Evolutionary conservation across 2,888 invertebrate genomes (phyloP).

Genomic region (Polydrusus cervinus): DNA sequence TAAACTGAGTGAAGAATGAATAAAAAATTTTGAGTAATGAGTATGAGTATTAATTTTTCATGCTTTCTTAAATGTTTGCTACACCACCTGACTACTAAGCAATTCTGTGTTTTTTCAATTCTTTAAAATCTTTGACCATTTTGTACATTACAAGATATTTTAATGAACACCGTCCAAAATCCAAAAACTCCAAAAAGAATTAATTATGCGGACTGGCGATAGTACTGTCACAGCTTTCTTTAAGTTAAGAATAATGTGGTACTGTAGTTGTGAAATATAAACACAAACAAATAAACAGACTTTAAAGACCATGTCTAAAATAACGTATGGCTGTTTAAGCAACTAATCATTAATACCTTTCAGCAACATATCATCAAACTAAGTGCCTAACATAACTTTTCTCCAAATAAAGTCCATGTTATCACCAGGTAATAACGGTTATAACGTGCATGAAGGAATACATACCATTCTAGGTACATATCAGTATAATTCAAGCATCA

Average conservation of each 20-base stretch:
- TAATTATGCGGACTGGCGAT: too few species aligned
- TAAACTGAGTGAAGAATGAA: background rate
- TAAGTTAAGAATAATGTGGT: too few species aligned
- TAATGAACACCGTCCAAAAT: too few species aligned
- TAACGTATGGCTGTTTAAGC: background rate
- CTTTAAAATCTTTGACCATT: too few species aligned
- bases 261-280: background rate
- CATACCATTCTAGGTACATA: conserved; percentile 21
- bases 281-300: background rate
- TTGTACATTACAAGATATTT: too few species aligned
- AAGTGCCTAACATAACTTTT: conserved; percentile 18
- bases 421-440: conserved; percentile 32
- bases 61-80: too few species aligned
- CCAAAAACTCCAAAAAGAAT: too few species aligned
- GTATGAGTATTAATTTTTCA: too few species aligned
- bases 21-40: background rate
- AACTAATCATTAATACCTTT: background rate
- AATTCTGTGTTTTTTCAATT: too few species aligned
- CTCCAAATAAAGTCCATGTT: conserved; percentile 18
- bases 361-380: conserved; percentile 10
- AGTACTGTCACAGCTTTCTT: too few species aligned
- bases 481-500: conserved; percentile 29
- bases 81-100: too few species aligned
- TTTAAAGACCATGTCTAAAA: background rate
- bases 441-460: conserved; percentile 36